phyloP scores from a whole-genome alignment of 2,113 vertebrate species.

The Gallinago jamesoni region DNA sequence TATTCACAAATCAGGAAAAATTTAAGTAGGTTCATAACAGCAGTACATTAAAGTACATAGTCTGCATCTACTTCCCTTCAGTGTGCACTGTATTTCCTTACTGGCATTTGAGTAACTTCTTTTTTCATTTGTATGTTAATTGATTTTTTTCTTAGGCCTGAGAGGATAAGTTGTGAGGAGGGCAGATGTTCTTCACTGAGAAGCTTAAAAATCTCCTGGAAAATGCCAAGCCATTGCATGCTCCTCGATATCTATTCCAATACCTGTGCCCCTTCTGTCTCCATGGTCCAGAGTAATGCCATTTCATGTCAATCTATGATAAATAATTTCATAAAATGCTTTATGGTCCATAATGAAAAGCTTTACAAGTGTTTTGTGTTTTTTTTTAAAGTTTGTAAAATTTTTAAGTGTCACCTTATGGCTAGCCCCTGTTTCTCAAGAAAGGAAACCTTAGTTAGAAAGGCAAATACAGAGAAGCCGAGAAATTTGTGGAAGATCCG shows the following conservation, averaged over 20 bases:
- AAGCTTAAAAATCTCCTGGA: background rate
- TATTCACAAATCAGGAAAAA: background rate
- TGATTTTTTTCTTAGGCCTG: background rate
- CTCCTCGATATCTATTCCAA: too few relatives aligned
- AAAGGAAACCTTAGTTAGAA: background rate
- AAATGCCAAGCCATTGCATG: background rate
- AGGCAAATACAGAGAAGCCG: too few relatives aligned
- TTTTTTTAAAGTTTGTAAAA: background rate
- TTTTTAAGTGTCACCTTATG: background rate
- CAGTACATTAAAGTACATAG: background rate
- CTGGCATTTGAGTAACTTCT: background rate
- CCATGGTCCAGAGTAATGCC: fast-evolving
- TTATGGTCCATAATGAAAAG: background rate
- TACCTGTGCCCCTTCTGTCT: too few relatives aligned
- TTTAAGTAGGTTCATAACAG: too few relatives aligned
- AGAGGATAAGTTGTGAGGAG: background rate
- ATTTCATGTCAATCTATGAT: too few relatives aligned
- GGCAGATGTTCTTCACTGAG: background rate
- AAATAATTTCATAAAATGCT: background rate
- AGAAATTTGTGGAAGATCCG: too few relatives aligned
- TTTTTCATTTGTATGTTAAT: background rate
- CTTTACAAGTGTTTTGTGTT: background rate
- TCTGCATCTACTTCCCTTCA: background rate
- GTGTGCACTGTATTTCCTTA: fast-evolving
- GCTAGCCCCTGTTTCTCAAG: background rate